Percentiles rank a stretch among this genome's conserved stretches.
Evolutionary conservation across 2,113 vertebrate species (phyloP).

Genomic region (Tinamus guttatus): DNA sequence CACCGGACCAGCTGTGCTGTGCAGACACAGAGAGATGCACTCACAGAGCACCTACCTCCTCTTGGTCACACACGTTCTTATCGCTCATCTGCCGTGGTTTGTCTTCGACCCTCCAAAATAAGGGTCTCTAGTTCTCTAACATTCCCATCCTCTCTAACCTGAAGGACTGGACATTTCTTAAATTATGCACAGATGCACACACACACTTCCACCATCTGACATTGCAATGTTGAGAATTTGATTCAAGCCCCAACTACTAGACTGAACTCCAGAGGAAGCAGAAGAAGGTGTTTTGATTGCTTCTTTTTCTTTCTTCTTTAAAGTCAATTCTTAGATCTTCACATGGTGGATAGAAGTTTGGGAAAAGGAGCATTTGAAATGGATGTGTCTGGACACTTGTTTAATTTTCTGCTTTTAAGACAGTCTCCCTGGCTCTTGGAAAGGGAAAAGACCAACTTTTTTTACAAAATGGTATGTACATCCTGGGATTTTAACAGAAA

Average conservation of each 20-base stretch:
- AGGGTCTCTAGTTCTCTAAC: neutral
- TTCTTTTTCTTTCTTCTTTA: neutral
- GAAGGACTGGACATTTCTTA: neutral
- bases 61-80: neutral
- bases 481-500: neutral
- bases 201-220: neutral
- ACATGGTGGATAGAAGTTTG: neutral
- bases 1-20: neutral
- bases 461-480: neutral
- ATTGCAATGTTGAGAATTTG: neutral
- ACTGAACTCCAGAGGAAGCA: neutral
- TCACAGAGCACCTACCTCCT: neutral
- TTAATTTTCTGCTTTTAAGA: conserved; percentile 33
- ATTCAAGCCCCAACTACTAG: neutral
- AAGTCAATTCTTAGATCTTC: neutral
- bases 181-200: neutral
- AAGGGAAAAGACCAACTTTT: conserved; percentile 29
- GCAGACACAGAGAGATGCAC: neutral
- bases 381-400: neutral
- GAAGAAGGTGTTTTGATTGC: no score
- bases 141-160: neutral
- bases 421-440: neutral
- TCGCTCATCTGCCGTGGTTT: neutral
- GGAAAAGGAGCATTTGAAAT: neutral
- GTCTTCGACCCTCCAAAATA: neutral